phyloP scores from a whole-genome alignment of 1,140 invertebrate species.

The Papilio polyxenes region DNA sequence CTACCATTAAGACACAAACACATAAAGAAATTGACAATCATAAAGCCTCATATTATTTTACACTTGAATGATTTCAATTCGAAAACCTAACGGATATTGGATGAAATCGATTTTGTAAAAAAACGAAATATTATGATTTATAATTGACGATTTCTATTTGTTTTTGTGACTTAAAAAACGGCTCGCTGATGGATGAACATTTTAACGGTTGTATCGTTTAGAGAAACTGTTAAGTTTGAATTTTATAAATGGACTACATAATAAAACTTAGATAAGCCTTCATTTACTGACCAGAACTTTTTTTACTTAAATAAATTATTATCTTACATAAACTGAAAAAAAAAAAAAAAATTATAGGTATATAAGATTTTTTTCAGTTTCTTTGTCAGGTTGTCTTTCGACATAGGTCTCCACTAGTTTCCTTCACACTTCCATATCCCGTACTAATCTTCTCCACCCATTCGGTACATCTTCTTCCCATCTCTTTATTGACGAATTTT shows the following conservation, averaged over 20 bases:
- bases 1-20: background rate
- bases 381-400: too few relatives aligned
- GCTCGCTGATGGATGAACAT: conserved; percentile 24
- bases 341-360: too few relatives aligned
- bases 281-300: too few relatives aligned
- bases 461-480: too few relatives aligned
- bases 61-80: conserved; percentile 44
- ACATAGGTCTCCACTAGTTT: too few relatives aligned
- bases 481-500: too few relatives aligned
- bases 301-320: too few relatives aligned
- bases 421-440: too few relatives aligned
- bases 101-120: conserved; percentile 38
- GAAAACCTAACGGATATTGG: conserved; percentile 37
- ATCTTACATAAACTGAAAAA: too few relatives aligned
- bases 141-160: conserved; percentile 50
- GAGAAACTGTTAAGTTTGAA: background rate
- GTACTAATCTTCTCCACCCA: too few relatives aligned
- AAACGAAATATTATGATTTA: conserved; percentile 41
- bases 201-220: conserved; percentile 8
- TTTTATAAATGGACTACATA: background rate
- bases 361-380: too few relatives aligned
- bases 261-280: background rate
- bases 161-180: conserved; percentile 46
- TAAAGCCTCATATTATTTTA: conserved; percentile 37
- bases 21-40: background rate